phyloP scores from a whole-genome alignment of 2,888 invertebrate genomes.

The Bellardia pandia region DNA sequence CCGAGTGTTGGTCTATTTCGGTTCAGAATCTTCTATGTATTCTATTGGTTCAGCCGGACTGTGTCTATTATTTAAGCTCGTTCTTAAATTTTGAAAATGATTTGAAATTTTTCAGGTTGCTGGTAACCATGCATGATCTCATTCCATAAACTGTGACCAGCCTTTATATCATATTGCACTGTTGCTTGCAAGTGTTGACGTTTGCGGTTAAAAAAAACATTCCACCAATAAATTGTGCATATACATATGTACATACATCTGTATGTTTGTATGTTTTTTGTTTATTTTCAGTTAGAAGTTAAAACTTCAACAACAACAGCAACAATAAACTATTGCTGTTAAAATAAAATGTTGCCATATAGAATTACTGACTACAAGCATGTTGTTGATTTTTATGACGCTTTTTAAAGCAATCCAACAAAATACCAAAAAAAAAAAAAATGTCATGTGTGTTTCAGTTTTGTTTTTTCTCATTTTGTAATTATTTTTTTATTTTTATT shows the following conservation, averaged over 20 bases:
- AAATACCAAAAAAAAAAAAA: constrained; percentile 17
- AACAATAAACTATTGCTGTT: constrained; percentile 8
- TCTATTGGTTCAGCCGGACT: too few relatives aligned
- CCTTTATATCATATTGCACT: constrained; percentile 15
- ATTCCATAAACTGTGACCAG: constrained; percentile 10
- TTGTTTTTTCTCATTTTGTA: not conserved
- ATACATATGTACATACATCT: too few relatives aligned
- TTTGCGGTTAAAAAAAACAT: constrained; percentile 48
- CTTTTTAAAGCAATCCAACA: constrained; percentile 47
- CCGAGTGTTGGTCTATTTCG: too few relatives aligned
- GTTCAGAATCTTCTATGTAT: too few relatives aligned
- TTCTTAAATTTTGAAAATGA: too few relatives aligned
- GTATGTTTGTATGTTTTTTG: not conserved
- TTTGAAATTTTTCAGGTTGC: too few relatives aligned
- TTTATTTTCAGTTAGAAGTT: not conserved
- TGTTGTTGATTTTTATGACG: constrained; percentile 68
- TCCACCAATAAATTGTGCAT: constrained; percentile 48
- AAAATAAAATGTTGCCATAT: not conserved
- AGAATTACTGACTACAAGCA: constrained; percentile 32
- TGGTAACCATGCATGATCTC: too few relatives aligned
- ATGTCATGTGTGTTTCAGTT: constrained; percentile 28
- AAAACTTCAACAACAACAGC: constrained; percentile 10
- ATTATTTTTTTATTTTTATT: constrained; percentile 43
- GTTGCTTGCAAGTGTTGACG: constrained; percentile 55
- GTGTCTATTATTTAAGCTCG: too few relatives aligned